Evolutionary conservation across 2,888 invertebrate genomes (phyloP).

Genomic region (Cheilosia urbana): DNA sequence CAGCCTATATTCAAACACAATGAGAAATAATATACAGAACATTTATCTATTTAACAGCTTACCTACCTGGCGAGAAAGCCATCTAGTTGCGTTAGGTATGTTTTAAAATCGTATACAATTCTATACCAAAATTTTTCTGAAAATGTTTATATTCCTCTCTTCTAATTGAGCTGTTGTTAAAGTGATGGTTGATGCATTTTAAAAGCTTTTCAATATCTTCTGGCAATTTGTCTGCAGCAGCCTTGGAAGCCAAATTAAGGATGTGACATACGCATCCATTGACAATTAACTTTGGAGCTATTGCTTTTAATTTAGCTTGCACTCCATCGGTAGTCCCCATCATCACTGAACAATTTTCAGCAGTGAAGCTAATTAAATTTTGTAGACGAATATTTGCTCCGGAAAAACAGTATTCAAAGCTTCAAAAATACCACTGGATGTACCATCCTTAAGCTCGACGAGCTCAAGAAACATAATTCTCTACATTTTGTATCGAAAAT

Average conservation of each 20-base stretch:
- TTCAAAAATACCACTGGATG: constrained; percentile 10
- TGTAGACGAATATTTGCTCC: too few relatives aligned
- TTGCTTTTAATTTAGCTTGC: too few relatives aligned
- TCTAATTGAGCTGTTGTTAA: constrained; percentile 45
- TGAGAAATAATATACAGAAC: too few relatives aligned
- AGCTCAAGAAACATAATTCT: neutral
- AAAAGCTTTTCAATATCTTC: constrained; percentile 13
- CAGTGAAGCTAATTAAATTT: too few relatives aligned
- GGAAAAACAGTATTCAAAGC: too few relatives aligned
- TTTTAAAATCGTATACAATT: constrained; percentile 53
- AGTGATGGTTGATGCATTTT: constrained; percentile 13
- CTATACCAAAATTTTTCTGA: constrained; percentile 60
- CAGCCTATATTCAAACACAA: too few relatives aligned
- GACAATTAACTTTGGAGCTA: too few relatives aligned
- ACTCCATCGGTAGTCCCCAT: too few relatives aligned
- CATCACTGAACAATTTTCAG: too few relatives aligned
- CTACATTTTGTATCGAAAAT: constrained; percentile 8
- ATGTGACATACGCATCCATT: constrained; percentile 33
- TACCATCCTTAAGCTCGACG: neutral
- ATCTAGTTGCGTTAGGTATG: constrained; percentile 47
- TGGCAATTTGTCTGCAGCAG: constrained; percentile 9
- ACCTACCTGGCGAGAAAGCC: constrained; percentile 18
- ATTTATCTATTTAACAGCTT: neutral
- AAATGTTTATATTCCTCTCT: constrained; percentile 55
- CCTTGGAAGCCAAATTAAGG: constrained; percentile 23